Conservation (phyloP, 2,888 invertebrate genomes). For the Aspidapion aeneum region DNA sequence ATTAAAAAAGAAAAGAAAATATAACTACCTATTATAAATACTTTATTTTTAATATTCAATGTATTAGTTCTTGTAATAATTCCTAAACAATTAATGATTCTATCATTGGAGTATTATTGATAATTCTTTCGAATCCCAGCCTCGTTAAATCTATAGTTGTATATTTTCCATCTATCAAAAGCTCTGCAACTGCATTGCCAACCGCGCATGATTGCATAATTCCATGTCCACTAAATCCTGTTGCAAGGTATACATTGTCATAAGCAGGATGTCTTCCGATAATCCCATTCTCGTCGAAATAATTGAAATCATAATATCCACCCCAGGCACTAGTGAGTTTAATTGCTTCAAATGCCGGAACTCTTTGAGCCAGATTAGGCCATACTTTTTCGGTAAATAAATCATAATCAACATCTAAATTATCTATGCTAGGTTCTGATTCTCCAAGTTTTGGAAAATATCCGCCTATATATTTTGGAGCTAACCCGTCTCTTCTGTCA, state of each 20-base stretch:
- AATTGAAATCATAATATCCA: conserved; percentile 88
- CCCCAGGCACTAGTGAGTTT: conserved; percentile 81
- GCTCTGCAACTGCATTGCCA: conserved; percentile 83
- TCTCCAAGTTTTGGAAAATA: too few species aligned
- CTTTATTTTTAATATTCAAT: too few species aligned
- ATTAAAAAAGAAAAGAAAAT: too few species aligned
- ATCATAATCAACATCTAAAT: conserved; percentile 68
- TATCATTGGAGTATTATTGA: conserved; percentile 59
- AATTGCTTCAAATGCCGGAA: conserved; percentile 73
- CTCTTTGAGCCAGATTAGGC: conserved; percentile 74
- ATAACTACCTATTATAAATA: too few species aligned
- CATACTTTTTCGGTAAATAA: conserved; percentile 68
- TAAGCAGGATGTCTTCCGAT: conserved; percentile 86
- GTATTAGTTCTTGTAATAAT: too few species aligned
- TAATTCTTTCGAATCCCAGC: conserved; percentile 74
- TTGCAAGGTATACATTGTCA: conserved; percentile 77
- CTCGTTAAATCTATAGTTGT: conserved; percentile 74
- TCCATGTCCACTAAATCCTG: conserved; percentile 91
- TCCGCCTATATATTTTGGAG: too few species aligned
- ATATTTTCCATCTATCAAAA: conserved; percentile 74
- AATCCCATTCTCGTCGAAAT: conserved; percentile 87
- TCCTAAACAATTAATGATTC: too few species aligned
- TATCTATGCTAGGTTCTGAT: too few species aligned
- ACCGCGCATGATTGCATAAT: conserved; percentile 93
- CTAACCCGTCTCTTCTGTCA: too few species aligned